A percentile compares a stretch with the other conserved stretches of the same genome.
Conservation (phyloP, 2,888 invertebrate species). For the Alsophila aescularia region DNA sequence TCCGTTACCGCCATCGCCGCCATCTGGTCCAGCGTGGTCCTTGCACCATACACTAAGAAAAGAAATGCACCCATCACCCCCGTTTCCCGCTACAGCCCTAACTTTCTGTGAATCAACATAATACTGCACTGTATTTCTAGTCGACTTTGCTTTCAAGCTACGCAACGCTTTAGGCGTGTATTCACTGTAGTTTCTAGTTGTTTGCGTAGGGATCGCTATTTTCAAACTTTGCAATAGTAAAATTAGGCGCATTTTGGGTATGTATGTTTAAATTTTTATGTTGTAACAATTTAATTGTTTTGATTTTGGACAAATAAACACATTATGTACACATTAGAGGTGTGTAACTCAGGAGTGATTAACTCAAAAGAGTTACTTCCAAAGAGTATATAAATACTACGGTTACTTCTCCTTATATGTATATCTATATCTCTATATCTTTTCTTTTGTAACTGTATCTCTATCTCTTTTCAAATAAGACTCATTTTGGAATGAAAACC, state of each 20-base stretch:
- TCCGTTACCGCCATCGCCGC: conserved; percentile 98
- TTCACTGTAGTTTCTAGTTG: conserved; percentile 52
- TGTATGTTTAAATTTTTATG: background rate
- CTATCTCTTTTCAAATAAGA: too few species aligned
- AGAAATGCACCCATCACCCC: conserved; percentile 96
- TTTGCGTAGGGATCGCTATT: conserved; percentile 31
- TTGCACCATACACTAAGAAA: conserved; percentile 93
- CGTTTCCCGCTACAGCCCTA: conserved; percentile 91
- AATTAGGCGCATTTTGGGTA: conserved; percentile 18
- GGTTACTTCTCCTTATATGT: too few species aligned
- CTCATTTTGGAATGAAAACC: too few species aligned
- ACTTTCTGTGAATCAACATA: conserved; percentile 90
- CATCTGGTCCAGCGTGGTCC: conserved; percentile 96
- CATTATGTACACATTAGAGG: too few species aligned
- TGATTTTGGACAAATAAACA: background rate
- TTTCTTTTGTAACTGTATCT: too few species aligned
- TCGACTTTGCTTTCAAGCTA: conserved; percentile 73
- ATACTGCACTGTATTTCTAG: conserved; percentile 71
- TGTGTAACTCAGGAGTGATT: too few species aligned
- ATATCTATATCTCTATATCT: too few species aligned
- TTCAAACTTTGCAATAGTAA: conserved; percentile 30
- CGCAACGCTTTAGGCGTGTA: conserved; percentile 66
- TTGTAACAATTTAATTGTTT: conserved; percentile 4
- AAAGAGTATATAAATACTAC: too few species aligned
- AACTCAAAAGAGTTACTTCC: too few species aligned